Evolutionary conservation across 1,140 invertebrate genomes (phyloP), one percentile per base, ranked within the genome.

Genomic region (Aphaenogaster floridana): DNA sequence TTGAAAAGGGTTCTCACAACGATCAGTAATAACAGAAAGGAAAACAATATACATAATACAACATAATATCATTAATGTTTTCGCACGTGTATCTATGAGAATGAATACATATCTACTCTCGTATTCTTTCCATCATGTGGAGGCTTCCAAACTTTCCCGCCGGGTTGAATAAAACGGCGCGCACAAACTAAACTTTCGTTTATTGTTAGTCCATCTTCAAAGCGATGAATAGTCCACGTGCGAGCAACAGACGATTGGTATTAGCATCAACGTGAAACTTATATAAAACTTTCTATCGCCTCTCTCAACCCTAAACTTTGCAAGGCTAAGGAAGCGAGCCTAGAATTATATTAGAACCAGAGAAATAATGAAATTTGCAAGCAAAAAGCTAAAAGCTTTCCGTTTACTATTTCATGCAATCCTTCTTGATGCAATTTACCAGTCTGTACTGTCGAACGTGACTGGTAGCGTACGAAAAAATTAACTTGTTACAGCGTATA

Each of bases 181-280:
- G 15, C 2, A 13, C 21, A 69, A 81, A 69, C n/a, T 42, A 11
- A 76, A 76, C 74, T 77, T 68, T 68, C 34, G 28, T 39, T 79
- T 57, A 71, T 28, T 28, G 21, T 28, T 28, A 28, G 21, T 3
- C 57, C 28, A 45, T 28, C 21, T 50, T 72, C 50, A 64, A 78
- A 78, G 42, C 57, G 48, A n/a, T 69, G 39, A 72, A 34, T 57
- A 71, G 34, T 71, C 39, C 15, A 71, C 39, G 15, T 45, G 21
- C 79, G 50, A 81, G 79, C 79, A 81, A 72, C 50, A 72, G 69
- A 71, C 52, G 39, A 72, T 71, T 42, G 48, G 21, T 45, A 81
- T 81, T 81, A 72, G 79, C 79, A 81, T 71, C 39, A 21, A 68
- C 52, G 61, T 50, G 66, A 81, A 64, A 69, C 76, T 78, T 48